Percentiles rank a stretch among this genome's conserved stretches.
Conservation (phyloP, 1,140 invertebrate species). For the Trichonephila inaurata region DNA sequence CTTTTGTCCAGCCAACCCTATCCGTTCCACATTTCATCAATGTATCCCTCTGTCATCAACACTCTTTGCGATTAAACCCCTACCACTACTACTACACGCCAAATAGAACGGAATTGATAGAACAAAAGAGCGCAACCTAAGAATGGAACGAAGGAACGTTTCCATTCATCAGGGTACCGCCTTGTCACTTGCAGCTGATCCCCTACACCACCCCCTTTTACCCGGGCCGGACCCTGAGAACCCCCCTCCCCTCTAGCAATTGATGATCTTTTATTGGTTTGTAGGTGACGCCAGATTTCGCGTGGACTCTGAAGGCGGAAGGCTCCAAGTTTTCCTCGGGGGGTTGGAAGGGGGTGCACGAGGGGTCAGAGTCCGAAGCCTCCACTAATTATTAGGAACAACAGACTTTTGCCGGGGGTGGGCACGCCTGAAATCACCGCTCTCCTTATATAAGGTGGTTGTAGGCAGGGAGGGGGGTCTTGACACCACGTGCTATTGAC, state of each 20-base stretch:
- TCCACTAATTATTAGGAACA: conserved; percentile 75
- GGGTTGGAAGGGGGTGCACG: background rate
- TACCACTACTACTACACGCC: conserved; percentile 48
- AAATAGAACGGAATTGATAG: conserved; percentile 61
- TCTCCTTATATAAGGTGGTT: conserved; percentile 58
- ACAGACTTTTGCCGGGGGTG: conserved; percentile 43
- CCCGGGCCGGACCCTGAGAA: background rate
- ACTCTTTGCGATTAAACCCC: conserved; percentile 34
- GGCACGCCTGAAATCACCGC: conserved; percentile 73
- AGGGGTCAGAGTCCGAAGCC: conserved; percentile 62
- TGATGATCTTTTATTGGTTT: conserved; percentile 76
- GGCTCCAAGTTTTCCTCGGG: conserved; percentile 31
- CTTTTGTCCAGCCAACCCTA: conserved; percentile 33
- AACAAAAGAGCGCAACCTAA: conserved; percentile 70
- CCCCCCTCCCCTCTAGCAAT: conserved; percentile 49
- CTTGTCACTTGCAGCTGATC: conserved; percentile 73
- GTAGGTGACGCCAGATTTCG: conserved; percentile 69
- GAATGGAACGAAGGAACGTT: conserved; percentile 71
- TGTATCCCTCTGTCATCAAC: conserved; percentile 55
- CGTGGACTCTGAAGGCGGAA: background rate
- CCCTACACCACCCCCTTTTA: background rate
- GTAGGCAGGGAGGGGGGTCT: background rate
- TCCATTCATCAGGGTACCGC: conserved; percentile 74
- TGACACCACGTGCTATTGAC: conserved; percentile 73
- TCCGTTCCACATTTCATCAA: conserved; percentile 16